A percentile compares a stretch with the other conserved stretches of the same genome.
Evolutionary conservation across 2,113 vertebrate species (phyloP).

Genomic region (Perognathus longimembris): DNA sequence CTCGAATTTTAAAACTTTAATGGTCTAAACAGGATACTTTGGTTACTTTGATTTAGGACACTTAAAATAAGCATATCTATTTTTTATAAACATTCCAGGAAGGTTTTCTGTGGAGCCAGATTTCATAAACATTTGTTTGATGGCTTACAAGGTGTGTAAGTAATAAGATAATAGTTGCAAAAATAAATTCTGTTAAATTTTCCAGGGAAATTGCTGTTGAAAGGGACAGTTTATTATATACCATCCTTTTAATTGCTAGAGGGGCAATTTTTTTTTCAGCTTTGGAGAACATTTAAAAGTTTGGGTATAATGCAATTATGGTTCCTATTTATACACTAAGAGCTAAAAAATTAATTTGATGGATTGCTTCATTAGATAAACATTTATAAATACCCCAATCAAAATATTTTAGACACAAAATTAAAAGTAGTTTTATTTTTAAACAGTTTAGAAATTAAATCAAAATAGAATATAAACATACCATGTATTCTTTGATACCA

Average conservation of each 20-base stretch:
- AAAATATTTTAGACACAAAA: not conserved
- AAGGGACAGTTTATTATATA: not conserved
- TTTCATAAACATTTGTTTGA: not conserved
- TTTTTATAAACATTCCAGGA: not conserved
- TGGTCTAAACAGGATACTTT: not conserved
- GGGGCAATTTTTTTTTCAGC: not conserved
- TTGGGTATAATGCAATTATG: not conserved
- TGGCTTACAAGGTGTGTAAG: not conserved
- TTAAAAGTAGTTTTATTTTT: not conserved
- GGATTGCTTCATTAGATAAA: not conserved
- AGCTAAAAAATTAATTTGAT: not conserved
- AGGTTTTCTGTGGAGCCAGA: not conserved
- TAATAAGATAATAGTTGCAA: not conserved
- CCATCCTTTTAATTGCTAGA: not conserved
- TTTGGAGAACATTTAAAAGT: not conserved
- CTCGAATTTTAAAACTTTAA: not conserved
- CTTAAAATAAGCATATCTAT: not conserved
- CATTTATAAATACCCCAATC: not conserved
- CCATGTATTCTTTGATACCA: not conserved
- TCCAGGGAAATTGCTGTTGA: not conserved
- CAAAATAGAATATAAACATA: conserved; percentile 29
- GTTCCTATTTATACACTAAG: not conserved
- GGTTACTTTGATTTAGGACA: not conserved
- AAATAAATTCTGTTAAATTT: too few relatives aligned
- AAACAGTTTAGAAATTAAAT: not conserved